phyloP scores from a whole-genome alignment of 2,113 vertebrate species.

The Cinclus cinclus region DNA sequence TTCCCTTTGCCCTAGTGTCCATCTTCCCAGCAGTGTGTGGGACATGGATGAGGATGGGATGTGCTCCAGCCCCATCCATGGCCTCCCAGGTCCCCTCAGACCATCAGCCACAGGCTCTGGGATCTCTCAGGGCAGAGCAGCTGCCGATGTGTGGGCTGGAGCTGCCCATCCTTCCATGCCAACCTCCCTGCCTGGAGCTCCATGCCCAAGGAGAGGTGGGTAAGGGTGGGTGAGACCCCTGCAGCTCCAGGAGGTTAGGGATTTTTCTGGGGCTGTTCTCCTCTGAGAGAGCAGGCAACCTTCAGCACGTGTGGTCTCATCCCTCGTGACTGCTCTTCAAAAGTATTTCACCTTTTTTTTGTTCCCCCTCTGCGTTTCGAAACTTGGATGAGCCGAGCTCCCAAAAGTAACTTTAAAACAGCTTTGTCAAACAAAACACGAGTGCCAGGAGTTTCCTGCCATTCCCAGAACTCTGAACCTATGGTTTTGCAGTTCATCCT shows the following conservation, averaged over 20 bases:
- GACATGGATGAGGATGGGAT: neutral
- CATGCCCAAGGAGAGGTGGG: neutral
- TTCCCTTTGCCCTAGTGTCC: neutral
- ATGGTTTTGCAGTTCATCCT: conserved; percentile 67
- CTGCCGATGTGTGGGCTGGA: neutral
- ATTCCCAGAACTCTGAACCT: conserved; percentile 54
- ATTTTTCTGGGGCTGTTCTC: neutral
- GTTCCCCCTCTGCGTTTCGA: neutral
- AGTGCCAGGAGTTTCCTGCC: conserved; percentile 62
- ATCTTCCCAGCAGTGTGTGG: neutral
- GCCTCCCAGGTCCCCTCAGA: neutral
- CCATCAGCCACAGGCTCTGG: neutral
- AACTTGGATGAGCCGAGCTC: neutral
- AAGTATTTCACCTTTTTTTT: neutral
- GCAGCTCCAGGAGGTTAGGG: neutral
- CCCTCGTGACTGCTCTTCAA: conserved; percentile 12
- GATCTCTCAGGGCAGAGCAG: neutral
- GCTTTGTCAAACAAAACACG: conserved; percentile 63
- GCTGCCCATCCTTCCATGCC: neutral
- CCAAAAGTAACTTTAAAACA: conserved; percentile 14
- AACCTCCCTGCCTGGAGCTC: neutral
- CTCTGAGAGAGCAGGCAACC: neutral
- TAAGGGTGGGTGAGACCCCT: neutral
- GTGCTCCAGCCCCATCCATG: neutral
- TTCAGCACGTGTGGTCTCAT: neutral